Evolutionary conservation across 1,140 invertebrate genomes (phyloP).

Genomic region (Stenopsyche tienmushanensis): DNA sequence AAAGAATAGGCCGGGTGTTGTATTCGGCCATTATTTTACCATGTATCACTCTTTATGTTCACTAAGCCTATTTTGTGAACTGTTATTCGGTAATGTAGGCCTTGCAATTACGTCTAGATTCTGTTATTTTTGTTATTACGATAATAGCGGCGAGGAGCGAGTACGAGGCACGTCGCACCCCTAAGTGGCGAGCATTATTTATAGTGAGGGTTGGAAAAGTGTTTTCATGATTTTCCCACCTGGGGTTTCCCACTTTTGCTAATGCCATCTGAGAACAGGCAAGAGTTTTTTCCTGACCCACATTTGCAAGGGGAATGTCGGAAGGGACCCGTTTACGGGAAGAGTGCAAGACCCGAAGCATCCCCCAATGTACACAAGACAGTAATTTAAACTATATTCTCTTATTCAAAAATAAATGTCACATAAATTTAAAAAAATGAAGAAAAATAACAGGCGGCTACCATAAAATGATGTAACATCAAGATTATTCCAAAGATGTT

Average conservation of each 20-base stretch:
- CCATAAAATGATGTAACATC: too few relatives aligned
- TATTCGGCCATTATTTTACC: too few relatives aligned
- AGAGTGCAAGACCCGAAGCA: too few relatives aligned
- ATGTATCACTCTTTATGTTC: slow-evolving; percentile 10
- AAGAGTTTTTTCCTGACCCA: slow-evolving; percentile 9
- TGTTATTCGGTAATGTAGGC: slow-evolving; percentile 17
- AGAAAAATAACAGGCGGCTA: too few relatives aligned
- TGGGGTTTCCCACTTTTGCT: slow-evolving; percentile 25
- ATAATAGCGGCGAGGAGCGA: slow-evolving; percentile 11
- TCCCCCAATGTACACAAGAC: too few relatives aligned
- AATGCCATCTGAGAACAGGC: slow-evolving; percentile 6
- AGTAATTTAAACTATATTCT: too few relatives aligned
- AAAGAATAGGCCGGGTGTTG: too few relatives aligned
- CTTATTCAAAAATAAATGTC: too few relatives aligned
- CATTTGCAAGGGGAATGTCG: neutral
- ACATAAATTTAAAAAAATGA: too few relatives aligned
- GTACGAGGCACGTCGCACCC: slow-evolving; percentile 6
- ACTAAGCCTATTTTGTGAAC: slow-evolving; percentile 1
- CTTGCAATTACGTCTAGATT: slow-evolving; percentile 19
- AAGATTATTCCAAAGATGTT: too few relatives aligned
- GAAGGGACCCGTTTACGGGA: too few relatives aligned
- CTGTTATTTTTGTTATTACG: slow-evolving; percentile 23
- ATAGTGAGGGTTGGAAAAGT: slow-evolving; percentile 27
- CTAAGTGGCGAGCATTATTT: slow-evolving; percentile 26
- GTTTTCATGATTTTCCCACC: slow-evolving; percentile 29